A percentile compares a stretch with the other conserved stretches of the same genome.
Conservation (phyloP, 1,140 invertebrate genomes). For the Phenacoccus solenopsis region DNA sequence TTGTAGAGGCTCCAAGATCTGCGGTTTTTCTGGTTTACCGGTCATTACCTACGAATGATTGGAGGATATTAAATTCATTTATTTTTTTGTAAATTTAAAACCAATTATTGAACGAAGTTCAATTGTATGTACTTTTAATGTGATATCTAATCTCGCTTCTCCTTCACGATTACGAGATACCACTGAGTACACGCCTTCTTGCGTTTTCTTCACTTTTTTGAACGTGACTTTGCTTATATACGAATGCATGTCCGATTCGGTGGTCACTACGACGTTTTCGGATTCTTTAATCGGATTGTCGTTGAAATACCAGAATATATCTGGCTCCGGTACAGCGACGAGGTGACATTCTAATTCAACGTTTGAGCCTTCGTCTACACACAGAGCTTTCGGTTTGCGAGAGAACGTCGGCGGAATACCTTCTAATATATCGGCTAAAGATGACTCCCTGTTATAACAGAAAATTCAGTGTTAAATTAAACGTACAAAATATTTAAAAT, state of each 20-base stretch:
- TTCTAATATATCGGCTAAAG: conserved; percentile 77
- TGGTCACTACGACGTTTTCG: conserved; percentile 52
- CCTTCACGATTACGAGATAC: conserved; percentile 80
- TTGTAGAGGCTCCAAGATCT: conserved; percentile 64
- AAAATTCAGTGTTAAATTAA: too few relatives aligned
- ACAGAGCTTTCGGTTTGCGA: conserved; percentile 68
- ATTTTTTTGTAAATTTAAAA: not conserved
- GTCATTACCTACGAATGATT: conserved; percentile 45
- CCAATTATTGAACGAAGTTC: not conserved
- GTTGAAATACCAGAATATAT: conserved; percentile 71
- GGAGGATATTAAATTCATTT: not conserved
- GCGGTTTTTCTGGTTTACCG: conserved; percentile 58
- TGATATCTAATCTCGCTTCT: conserved; percentile 66
- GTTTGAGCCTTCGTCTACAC: conserved; percentile 62
- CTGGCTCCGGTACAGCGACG: conserved; percentile 79
- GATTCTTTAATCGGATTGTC: conserved; percentile 54
- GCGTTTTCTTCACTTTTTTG: conserved; percentile 52
- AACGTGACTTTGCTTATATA: conserved; percentile 71
- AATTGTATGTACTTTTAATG: conserved; percentile 51
- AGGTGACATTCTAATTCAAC: conserved; percentile 71
- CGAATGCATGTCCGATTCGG: conserved; percentile 79
- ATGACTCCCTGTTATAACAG: conserved; percentile 55
- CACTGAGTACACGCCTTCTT: conserved; percentile 75
- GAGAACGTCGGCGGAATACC: conserved; percentile 88
- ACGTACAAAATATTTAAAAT: too few relatives aligned